Base-by-base conservation (phyloP, 2,888 invertebrate genomes). In the Drosophila fungiperda region DNA sequence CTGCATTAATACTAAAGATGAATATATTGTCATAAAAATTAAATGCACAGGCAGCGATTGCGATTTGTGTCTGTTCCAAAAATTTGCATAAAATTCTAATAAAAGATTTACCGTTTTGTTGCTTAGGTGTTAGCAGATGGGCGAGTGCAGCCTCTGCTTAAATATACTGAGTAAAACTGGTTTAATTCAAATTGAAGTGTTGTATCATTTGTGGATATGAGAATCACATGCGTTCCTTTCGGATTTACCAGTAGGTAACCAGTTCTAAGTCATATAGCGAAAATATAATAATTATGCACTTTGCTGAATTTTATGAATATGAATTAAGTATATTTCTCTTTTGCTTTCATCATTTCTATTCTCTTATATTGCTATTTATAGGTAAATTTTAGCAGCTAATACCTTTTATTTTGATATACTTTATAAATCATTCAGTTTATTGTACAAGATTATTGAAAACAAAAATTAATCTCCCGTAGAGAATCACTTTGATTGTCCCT, bases 31-130 rank as follows among this genome's bases (percentile, higher is more conserved):
- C 80, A 73, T 74, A 76, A 79, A 82, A 72, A 26, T 57, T 53
- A 63, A 55, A 54, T 80, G 87, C 85, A 79, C 85, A 79, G 70
- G 40, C 63, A 12, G 59, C 57, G 71, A 53, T 57, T 66, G 48
- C 55, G 63, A 54, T 68, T 50, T 63, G 26, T 53, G 54, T 38
- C 23, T 54, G 60, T 64, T 64, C 40, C 70, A 15, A 55, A 55
- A 61, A 87, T 87, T 87, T 78, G 73, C 89, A 87, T 87, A 75
- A 83, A 78, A 88, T 86, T 81, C 82, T 78, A 83, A 87, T 90
- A 88, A 90, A 86, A 77, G 76, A 86, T 87, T 82, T 87, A 85
- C 85, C 88, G 83, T 84, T 84, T 52, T 36, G 73, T 52, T 73
- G 68, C 72, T 82, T 77, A 68, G 87, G 73, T 85, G 88, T 65